Conservation (phyloP, 2,888 invertebrate genomes). For the Ormyrus pomaceus region DNA sequence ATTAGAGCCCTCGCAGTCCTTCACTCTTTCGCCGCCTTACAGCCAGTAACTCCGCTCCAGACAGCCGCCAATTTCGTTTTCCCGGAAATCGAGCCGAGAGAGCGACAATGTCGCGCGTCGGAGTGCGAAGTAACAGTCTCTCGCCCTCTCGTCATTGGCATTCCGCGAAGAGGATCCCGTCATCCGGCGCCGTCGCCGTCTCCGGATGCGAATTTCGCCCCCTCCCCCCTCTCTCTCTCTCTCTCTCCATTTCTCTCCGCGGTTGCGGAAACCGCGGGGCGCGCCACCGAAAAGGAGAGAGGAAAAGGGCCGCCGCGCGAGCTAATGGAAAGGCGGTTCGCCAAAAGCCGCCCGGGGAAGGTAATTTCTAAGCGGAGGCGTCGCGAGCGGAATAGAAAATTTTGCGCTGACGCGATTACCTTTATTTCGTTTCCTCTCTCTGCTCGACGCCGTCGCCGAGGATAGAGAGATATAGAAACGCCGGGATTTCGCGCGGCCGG, state of each 20-base stretch:
- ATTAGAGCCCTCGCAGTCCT: not conserved
- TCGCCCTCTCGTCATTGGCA: slow-evolving; percentile 30
- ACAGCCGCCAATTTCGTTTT: not conserved
- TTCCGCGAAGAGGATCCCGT: slow-evolving; percentile 18
- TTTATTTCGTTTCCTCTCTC: slow-evolving; percentile 27
- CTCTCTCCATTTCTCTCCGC: not conserved
- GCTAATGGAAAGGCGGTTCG: slow-evolving; percentile 4
- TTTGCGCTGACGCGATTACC: slow-evolving; percentile 6
- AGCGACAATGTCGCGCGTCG: too few relatives aligned
- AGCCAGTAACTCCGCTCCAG: not conserved
- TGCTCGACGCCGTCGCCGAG: not conserved
- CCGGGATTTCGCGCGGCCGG: slow-evolving; percentile 6
- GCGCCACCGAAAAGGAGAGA: not conserved
- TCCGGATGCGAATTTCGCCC: slow-evolving; percentile 3
- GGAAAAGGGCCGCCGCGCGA: too few relatives aligned
- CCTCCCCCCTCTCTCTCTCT: not conserved
- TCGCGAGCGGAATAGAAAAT: slow-evolving; percentile 28
- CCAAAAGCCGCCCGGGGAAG: not conserved
- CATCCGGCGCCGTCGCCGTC: slow-evolving; percentile 11
- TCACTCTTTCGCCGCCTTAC: not conserved
- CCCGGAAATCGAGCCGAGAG: not conserved
- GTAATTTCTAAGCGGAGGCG: slow-evolving; percentile 17
- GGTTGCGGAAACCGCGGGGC: slow-evolving; percentile 10
- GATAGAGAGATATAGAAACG: not conserved
- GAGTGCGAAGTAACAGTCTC: not conserved